Base-by-base conservation (phyloP, 1,140 invertebrate genomes). In the Drosophila triauraria region DNA sequence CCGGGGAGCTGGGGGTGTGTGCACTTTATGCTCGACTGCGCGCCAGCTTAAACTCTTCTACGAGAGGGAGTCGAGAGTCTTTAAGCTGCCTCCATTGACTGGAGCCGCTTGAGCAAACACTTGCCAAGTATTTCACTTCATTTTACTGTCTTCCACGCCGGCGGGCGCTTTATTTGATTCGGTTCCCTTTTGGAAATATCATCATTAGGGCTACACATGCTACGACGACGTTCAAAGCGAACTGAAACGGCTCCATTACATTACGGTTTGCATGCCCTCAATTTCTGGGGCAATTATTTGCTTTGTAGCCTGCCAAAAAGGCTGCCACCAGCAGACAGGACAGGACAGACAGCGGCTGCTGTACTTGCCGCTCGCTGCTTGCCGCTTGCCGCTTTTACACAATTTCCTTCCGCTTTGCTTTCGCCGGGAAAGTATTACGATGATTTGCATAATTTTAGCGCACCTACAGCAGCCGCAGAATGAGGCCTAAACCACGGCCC, bases 391-490 rank as follows among this genome's bases (percentile, higher is more conserved):
- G 76, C 54, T 79, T 78, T 80, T 80, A 80, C 70, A 71, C 65
- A 90, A 85, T 90, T 85, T 90, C 85, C 85, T 90, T 88, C 78
- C 81, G 71, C 75, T 80, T 86, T 86, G 67, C 75, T 83, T 76
- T 69, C 50, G 60, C 62, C 75, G 62, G 78, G 61, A 88, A 85
- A 82, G 86, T 85, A 90, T 90, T 90, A 90, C 85, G 85, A 90
- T 90, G 85, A 90, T 90, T 90, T 90, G 85, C 85, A 90, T 90
- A 90, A 90, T 90, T 90, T 85, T 75, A 78, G 84, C 81, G 78
- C 81, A 88, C 85, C 84, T 88, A 75, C 85, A 81, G 67, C 69
- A 80, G 68, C 85, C 78, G 47, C 77, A 74, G 44, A 53, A 62
- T 57, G 67, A 70, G 78, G 62, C 63, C 68, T 63, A 78, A 78